Evolutionary conservation across 1,140 invertebrate genomes (phyloP), one percentile per base, ranked within the genome.

Genomic region (Lasaia peninsularis): DNA sequence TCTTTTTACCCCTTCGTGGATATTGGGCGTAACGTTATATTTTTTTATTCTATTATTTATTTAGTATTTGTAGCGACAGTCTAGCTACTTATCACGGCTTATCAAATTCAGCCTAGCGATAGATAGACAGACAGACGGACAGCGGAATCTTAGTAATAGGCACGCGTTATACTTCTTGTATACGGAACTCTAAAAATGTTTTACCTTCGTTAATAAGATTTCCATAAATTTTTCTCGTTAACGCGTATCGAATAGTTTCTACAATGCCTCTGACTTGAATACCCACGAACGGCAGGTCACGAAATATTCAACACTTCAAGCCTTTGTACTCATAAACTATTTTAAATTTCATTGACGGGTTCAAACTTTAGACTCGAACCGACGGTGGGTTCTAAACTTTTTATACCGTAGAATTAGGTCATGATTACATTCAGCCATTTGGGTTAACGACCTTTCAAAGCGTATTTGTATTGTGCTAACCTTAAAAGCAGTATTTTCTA

Each of bases 401-500:
- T 37, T 16, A 7, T 28, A 37, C 35, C 4, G 12, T 37, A 16
- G 8, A 37, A 37, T 8, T 8, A 37, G 35, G 35, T 37, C 35
- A 37, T 37, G 35, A 37, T 37, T 37, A 37, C 14, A 37, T 44
- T 11, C 10, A 18, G 20, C 16, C 18, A 18, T 44, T 44, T 44
- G 20, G 18, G 40, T 21, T 44, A 20, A 44, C 9, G 40, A 44
- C 40, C 40, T 44, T 18, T 44, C 40, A 20, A 5, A 44, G 20
- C 40, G 16, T 44, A 21, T 44, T 44, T 44, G 14, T 44, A 44
- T 48, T 48, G 20, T 20, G 40, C 18, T 48, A 20, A 11, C 11
- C 40, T 48, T 48, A 20, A 48, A 48, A 11, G 40, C 40, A 20
- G 18, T 48, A 21, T 44, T 48, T 48, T 48, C 40, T 48, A 48